Evolutionary conservation across 2,888 invertebrate species (phyloP).

Genomic region (Diloba caeruleocephala): DNA sequence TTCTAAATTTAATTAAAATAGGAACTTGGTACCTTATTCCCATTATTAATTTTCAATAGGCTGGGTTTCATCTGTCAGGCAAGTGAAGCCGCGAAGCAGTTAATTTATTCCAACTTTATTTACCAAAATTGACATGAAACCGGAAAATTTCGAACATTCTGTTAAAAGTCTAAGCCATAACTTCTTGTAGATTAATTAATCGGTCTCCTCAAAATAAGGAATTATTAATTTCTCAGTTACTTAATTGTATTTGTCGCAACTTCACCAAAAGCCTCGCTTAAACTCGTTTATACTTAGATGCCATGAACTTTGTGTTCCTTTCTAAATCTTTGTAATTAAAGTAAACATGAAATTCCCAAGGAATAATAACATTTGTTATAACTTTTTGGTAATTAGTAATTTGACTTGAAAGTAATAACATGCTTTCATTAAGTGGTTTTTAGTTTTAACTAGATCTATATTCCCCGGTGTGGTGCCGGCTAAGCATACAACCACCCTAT

Average conservation of each 20-base stretch:
- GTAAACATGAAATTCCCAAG: conserved; percentile 32
- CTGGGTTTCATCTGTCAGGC: neutral
- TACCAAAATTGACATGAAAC: conserved; percentile 9
- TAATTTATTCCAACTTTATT: conserved; percentile 31
- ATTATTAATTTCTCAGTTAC: conserved; percentile 50
- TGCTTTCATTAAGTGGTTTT: neutral
- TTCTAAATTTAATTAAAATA: neutral
- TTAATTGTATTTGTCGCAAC: conserved; percentile 57
- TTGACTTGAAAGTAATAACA: conserved; percentile 12
- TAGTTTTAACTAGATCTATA: too few species aligned
- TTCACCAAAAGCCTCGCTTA: conserved; percentile 49
- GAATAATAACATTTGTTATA: conserved; percentile 28
- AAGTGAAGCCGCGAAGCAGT: conserved; percentile 8
- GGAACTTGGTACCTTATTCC: neutral
- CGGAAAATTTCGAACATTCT: conserved; percentile 17
- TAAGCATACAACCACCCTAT: too few species aligned
- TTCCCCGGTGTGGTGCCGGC: too few species aligned
- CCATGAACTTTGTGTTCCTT: conserved; percentile 43
- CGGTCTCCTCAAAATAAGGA: conserved; percentile 37
- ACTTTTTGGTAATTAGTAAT: conserved; percentile 20
- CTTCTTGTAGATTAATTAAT: conserved; percentile 52
- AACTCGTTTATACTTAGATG: conserved; percentile 43
- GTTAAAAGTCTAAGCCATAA: conserved; percentile 33
- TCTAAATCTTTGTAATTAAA: conserved; percentile 48
- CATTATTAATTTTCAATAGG: neutral